Evolutionary conservation across 2,113 vertebrate genomes (phyloP), one percentile per base, ranked within the genome.

Genomic region (Vireo altiloquus): DNA sequence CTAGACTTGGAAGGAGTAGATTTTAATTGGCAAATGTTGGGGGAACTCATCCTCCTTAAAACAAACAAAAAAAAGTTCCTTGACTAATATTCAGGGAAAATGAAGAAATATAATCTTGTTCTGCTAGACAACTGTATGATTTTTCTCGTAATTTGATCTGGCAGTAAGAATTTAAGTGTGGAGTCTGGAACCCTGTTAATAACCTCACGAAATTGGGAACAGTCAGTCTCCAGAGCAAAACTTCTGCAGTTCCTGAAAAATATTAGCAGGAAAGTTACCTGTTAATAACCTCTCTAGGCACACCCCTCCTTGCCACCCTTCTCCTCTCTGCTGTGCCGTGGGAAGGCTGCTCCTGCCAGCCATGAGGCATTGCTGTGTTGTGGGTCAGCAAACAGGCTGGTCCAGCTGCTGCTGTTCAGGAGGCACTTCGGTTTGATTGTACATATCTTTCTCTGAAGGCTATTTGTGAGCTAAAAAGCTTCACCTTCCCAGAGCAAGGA

Each of bases 21-120:
- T 95, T 94, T 94, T 81, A 95, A 74, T 87, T 92, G 82, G 77
- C 87, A 88, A 89, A 71, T 92, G 59, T 61, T 91, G 44, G 20
- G 28, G 23, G 91, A 94, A 42, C 53, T 96, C 50, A 76, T 70
- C 56, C 39, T 88, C 31, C 66, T 76, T 50, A 44, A 57, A 84
- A 44, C 59, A 71, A 86, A 46, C 42, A 30, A 47, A 33, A 44
- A 61, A 63, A 68, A 25, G 5, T 69, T 89, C 10, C 28, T 71
- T 91, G 39, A 77, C 88, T 92, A 89, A 75, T 95, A 76, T 81
- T 92, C 70, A 75, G 18, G 35, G 50, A 53, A 78, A 88, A 65
- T n/a, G 17, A 39, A 78, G 54, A 94, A 78, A 64, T 1, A 22
- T 35, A 24, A 37, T 88, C 83, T 79, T 83, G 11, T 64, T 83